Base-by-base conservation (phyloP, 1,140 invertebrate genomes). In the Prorops nasuta region DNA sequence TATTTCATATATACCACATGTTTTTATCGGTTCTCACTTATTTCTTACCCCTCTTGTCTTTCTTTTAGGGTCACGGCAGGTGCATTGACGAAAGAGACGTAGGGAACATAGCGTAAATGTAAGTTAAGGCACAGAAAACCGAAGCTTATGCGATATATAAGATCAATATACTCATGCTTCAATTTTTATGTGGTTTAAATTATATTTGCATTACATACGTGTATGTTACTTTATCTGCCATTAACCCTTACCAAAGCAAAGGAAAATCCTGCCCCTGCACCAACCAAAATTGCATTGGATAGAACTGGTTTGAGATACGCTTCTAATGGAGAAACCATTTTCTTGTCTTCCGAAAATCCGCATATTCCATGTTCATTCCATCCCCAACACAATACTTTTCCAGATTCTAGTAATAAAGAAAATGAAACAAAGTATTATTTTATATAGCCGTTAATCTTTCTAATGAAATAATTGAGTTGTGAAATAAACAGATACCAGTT, bases 331-430 rank as follows among this genome's bases (percentile, higher is more conserved):
- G 4, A 6, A 4, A 28, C 24, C 4, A 28, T 10, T 6, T 28
- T 4, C 10, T 28, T 4, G 24, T 10, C 24, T 28, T 4, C 4
- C 4, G 10, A 10, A 4, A 28, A 87, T 50, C 90, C 92, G 70
- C 90, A 92, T 63, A 90, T 92, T 17, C 88, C 87, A 76, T 94
- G 92, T 59, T 94, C 92, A 76, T 94, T 94, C 91, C 91, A 94
- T 4, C 92, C 91, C 90, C 91, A 93, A n/a, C 84, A 83, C 49
- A 84, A 84, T 2, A 92, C 58, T 35, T 78, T 72, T 15, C 83
- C 82, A 49, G 81, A 71, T 31, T 74, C 81, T 72, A 79, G n/a
- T n/a, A 79, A 63, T 84, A 66, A 56, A 45, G 36, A 42, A 49
- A 57, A 56, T 55, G 22, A 43, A 49, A 42, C 49, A 16, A 55